Conservation (phyloP, 2,797 vertebrate genomes). For the Sebastiscus tertius region DNA sequence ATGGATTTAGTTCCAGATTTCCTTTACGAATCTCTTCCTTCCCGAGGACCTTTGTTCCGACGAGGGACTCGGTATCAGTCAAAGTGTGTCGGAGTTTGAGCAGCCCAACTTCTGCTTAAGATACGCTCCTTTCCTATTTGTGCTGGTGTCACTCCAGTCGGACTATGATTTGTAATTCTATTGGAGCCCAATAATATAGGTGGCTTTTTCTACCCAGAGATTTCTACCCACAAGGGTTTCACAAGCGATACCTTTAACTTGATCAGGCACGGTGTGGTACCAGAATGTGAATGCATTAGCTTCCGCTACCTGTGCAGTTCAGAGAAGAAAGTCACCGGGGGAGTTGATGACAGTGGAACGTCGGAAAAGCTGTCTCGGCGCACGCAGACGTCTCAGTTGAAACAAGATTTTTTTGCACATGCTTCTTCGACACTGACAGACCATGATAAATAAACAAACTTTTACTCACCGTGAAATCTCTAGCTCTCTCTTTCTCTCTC, state of each 20-base stretch:
- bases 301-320: conserved; percentile 25
- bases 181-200: background rate
- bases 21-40: conserved; percentile 17
- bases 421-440: conserved; percentile 36
- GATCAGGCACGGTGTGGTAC: conserved; percentile 19
- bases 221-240: background rate
- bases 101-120: background rate
- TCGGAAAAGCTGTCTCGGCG: conserved; percentile 1
- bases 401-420: conserved; percentile 9
- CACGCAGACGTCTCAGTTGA: conserved; percentile 1
- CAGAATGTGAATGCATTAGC: conserved; percentile 25
- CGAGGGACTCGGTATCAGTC: conserved; percentile 3
- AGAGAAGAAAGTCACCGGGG: background rate
- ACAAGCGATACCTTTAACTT: conserved; percentile 25
- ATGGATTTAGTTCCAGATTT: conserved; percentile 10
- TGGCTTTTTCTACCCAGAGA: background rate
- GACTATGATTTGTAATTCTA: conserved; percentile 16
- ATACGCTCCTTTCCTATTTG: conserved; percentile 7
- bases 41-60: conserved; percentile 7
- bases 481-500: background rate
- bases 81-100: conserved; percentile 9
- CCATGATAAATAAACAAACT: conserved; percentile 59
- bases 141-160: conserved; percentile 9
- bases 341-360: conserved; percentile 28
- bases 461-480: conserved; percentile 27